These are phyloP conservation scores for Agrilus planipennis DNA, from an alignment of 1,140 invertebrate species.

Conservation along the genomic window DNA sequence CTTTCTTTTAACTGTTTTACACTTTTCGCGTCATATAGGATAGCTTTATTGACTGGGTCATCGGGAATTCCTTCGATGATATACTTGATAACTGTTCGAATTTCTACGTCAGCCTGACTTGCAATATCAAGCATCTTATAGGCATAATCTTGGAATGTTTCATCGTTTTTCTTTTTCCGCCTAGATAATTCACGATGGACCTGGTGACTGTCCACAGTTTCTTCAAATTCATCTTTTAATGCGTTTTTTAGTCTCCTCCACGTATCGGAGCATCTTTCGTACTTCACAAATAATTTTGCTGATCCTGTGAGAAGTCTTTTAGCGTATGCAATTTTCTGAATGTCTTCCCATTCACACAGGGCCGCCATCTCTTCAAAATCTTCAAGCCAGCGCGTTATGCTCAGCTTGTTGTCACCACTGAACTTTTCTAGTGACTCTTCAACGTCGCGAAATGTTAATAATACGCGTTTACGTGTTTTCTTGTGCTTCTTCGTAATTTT, in stretches of 20 bases:
- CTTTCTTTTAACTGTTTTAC: conserved; percentile 23
- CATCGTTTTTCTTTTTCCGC: conserved; percentile 17
- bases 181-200: conserved; percentile 14
- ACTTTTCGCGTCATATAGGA: conserved; percentile 27
- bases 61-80: conserved; percentile 31
- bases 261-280: conserved; percentile 15
- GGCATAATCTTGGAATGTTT: conserved; percentile 26
- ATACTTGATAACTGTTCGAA: conserved; percentile 24
- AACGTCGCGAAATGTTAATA: conserved; percentile 9
- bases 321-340: conserved; percentile 21
- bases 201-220: conserved; percentile 11
- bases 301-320: conserved; percentile 23
- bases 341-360: conserved; percentile 18
- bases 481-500: no score
- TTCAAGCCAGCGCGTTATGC: conserved; percentile 18
- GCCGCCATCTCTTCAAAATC: conserved; percentile 23
- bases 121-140: conserved; percentile 24
- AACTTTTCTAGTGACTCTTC: conserved; percentile 16
- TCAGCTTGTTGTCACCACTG: conserved; percentile 13
- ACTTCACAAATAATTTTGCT: conserved; percentile 22
- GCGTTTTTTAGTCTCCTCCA: conserved; percentile 18
- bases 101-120: conserved; percentile 21
- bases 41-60: conserved; percentile 22
- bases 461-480: no score
- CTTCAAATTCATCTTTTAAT: conserved; percentile 14